Percentiles rank a stretch among this genome's conserved stretches.
phyloP scores from a whole-genome alignment of 2,797 vertebrate species.

The Avahi laniger region DNA sequence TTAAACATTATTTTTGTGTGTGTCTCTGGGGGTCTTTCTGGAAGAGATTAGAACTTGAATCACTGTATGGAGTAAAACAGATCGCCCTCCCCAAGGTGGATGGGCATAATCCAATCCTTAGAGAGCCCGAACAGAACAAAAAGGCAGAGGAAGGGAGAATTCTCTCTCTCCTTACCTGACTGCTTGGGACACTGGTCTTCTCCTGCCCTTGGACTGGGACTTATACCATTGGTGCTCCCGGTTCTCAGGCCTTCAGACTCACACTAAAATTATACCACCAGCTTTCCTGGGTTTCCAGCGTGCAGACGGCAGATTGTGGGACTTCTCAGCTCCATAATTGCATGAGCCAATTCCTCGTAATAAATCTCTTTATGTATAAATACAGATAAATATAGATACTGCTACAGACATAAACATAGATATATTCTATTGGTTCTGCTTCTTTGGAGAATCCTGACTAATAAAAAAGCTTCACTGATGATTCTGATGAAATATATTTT shows the following conservation, averaged over 20 bases:
- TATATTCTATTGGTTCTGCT: background rate
- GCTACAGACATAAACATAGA: background rate
- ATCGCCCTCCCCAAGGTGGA: too few species aligned
- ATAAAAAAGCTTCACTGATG: background rate
- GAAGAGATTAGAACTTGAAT: background rate
- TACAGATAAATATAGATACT: background rate
- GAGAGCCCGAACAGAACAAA: background rate
- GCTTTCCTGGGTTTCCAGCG: background rate
- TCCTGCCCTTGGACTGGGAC: background rate
- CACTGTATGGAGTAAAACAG: background rate
- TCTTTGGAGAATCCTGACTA: background rate
- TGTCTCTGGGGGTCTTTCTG: background rate
- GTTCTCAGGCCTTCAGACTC: background rate
- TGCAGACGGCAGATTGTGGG: background rate
- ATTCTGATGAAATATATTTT: background rate
- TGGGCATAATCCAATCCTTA: background rate
- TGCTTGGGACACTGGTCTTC: background rate
- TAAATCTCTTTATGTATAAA: background rate
- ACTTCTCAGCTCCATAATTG: background rate
- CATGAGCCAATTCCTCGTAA: background rate
- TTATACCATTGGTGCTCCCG: background rate
- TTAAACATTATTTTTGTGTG: background rate
- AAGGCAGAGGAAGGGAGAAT: background rate
- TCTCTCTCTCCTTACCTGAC: background rate
- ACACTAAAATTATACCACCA: background rate